Conservation (phyloP, 2,797 vertebrate species). For the Orientallactaga sibirica region DNA sequence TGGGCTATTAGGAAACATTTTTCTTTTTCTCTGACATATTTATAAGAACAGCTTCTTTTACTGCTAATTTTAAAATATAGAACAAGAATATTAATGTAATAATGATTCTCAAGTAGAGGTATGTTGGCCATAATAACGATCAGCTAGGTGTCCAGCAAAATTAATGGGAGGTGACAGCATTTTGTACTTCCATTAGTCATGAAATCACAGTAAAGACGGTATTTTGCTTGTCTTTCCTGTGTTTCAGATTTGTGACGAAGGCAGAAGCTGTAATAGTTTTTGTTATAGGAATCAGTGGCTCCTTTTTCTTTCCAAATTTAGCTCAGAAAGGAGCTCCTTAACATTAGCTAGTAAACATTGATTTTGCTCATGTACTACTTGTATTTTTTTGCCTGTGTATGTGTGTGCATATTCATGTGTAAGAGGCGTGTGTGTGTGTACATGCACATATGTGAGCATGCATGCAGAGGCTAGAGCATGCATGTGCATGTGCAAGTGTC, state of each 20-base stretch:
- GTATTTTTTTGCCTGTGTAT: too few relatives aligned
- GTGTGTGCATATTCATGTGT: too few relatives aligned
- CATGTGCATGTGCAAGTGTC: too few relatives aligned
- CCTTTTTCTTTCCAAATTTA: slow-evolving; percentile 22
- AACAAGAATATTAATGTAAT: slow-evolving; percentile 16
- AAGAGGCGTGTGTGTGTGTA: too few relatives aligned
- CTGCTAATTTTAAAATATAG: background rate
- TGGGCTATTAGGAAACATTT: background rate
- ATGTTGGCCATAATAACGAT: background rate
- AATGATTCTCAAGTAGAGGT: background rate
- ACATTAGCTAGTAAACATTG: slow-evolving; percentile 23
- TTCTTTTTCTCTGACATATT: background rate
- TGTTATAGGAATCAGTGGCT: background rate
- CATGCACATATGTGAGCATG: too few relatives aligned
- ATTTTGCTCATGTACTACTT: background rate
- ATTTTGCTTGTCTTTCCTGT: background rate
- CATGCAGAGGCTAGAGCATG: too few relatives aligned
- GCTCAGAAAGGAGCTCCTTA: slow-evolving; percentile 20
- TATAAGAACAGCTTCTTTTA: slow-evolving; percentile 29
- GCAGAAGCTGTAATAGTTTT: background rate
- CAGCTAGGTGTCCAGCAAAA: background rate
- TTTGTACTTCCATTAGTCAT: background rate
- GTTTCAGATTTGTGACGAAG: slow-evolving; percentile 17
- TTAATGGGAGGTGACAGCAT: background rate
- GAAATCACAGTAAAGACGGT: background rate